Evolutionary conservation across 2,797 vertebrate genomes (phyloP).

Genomic region (Sebastes itinus): DNA sequence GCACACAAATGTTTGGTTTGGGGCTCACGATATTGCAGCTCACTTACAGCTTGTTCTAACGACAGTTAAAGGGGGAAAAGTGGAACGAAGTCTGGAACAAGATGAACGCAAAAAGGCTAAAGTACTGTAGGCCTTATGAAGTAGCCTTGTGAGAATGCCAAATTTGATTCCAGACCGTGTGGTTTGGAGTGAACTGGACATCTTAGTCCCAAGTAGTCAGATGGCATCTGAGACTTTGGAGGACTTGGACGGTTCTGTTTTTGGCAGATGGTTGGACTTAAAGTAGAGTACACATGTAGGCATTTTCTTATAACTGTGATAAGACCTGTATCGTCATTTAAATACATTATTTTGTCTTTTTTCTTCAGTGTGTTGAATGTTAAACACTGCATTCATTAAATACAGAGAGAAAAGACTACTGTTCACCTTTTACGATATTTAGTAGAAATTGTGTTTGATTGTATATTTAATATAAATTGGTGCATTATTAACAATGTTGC

Average conservation of each 20-base stretch:
- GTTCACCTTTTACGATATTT: neutral
- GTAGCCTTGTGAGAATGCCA: neutral
- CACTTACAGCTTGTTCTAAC: neutral
- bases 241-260: neutral
- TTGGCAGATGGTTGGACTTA: conserved; percentile 5
- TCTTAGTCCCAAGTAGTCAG: conserved; percentile 14
- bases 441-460: neutral
- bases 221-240: conserved; percentile 3
- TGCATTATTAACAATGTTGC: neutral
- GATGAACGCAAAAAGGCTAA: neutral
- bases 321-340: neutral
- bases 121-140: neutral
- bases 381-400: neutral
- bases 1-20: conserved; percentile 9
- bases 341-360: neutral
- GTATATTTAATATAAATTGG: conserved; percentile 8
- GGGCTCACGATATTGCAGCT: neutral
- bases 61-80: neutral
- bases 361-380: neutral
- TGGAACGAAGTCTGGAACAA: neutral
- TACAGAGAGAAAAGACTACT: neutral
- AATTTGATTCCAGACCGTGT: neutral
- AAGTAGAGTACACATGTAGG: neutral
- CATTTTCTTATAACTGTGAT: neutral
- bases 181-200: neutral